Conservation (phyloP, 2,888 invertebrate species). For the Acrocyrtus sp. region DNA sequence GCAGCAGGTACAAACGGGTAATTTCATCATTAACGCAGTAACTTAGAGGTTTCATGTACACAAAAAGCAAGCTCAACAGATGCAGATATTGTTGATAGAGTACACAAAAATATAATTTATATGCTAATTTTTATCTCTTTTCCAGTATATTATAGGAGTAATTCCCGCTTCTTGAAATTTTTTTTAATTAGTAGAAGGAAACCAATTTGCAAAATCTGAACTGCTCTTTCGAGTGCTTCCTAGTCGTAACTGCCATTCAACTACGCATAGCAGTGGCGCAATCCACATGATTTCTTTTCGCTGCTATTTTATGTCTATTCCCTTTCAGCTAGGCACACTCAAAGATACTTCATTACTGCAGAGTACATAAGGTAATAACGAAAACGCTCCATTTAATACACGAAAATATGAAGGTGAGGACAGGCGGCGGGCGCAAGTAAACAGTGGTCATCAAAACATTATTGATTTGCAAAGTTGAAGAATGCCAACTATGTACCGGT, state of each 20-base stretch:
- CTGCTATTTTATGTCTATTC: no score
- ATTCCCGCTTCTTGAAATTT: no score
- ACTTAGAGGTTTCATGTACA: no score
- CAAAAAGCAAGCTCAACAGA: constrained; percentile 1
- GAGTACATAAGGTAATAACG: no score
- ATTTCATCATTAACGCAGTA: constrained; percentile 35
- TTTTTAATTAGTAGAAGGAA: no score
- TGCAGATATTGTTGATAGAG: no score
- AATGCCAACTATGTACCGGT: neutral
- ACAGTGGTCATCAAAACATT: constrained; percentile 15
- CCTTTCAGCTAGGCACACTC: neutral
- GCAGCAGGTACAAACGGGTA: constrained; percentile 47
- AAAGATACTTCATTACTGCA: neutral
- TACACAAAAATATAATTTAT: no score
- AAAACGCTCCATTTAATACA: neutral
- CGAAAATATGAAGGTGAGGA: neutral
- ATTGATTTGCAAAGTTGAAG: constrained; percentile 19
- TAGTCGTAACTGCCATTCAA: neutral
- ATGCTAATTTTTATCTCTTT: no score
- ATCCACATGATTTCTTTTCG: neutral
- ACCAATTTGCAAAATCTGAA: neutral
- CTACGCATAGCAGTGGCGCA: no score
- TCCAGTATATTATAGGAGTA: no score
- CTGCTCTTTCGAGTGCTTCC: neutral
- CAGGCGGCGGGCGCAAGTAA: no score